A percentile compares a stretch with the other conserved stretches of the same genome.
Conservation (phyloP, 2,113 vertebrate genomes). For the Callionymus lyra region DNA sequence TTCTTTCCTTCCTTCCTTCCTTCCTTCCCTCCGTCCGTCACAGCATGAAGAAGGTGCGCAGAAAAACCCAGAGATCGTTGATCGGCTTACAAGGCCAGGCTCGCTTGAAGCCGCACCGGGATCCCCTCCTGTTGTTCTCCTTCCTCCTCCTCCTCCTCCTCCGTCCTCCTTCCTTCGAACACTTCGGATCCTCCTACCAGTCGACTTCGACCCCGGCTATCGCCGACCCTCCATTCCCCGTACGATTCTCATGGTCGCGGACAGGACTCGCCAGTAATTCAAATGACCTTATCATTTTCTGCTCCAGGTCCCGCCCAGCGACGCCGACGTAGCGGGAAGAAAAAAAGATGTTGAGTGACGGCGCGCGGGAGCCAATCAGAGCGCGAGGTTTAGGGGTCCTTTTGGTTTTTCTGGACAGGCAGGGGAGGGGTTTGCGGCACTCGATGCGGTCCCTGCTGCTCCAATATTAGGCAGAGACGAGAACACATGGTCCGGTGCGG, state of each 20-base stretch:
- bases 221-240: conserved; percentile 32
- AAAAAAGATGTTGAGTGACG: conserved; percentile 38
- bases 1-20: conserved; percentile 53
- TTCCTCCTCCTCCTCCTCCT: conserved; percentile 18
- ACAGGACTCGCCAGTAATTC: conserved; percentile 53
- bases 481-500: conserved; percentile 12
- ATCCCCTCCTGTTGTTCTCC: conserved; percentile 28
- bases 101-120: conserved; percentile 39
- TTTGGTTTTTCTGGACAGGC: conserved; percentile 13
- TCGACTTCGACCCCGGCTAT: conserved; percentile 46
- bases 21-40: conserved; percentile 32
- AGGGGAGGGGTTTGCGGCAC: conserved; percentile 39
- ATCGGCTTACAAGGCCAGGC: conserved; percentile 60
- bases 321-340: conserved; percentile 23
- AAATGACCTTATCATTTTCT: conserved; percentile 77
- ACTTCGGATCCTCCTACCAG: conserved; percentile 7
- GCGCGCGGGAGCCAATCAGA: conserved; percentile 31
- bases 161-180: no score
- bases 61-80: conserved; percentile 43
- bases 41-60: conserved; percentile 37
- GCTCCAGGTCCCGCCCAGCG: conserved; percentile 50
- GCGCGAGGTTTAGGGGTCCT: background rate
- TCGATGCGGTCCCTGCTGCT: conserved; percentile 31
- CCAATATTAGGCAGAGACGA: background rate
- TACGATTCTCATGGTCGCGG: conserved; percentile 39